Conservation (phyloP, 2,797 vertebrate species). For the Takifugu rubripes region DNA sequence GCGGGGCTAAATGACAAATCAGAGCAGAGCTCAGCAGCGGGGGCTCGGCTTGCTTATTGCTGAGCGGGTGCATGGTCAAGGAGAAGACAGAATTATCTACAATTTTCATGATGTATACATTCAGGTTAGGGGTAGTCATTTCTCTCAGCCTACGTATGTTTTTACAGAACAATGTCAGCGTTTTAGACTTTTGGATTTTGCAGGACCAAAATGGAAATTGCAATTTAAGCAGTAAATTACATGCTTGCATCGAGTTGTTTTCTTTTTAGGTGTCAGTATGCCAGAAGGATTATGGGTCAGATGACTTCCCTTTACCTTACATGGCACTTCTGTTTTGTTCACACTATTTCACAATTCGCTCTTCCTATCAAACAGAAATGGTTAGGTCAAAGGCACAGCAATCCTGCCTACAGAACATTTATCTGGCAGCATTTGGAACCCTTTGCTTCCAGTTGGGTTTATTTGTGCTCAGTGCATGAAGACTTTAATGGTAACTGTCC, state of each 20-base stretch:
- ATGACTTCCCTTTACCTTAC: constrained; percentile 24
- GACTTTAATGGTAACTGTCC: not conserved
- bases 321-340: constrained; percentile 52
- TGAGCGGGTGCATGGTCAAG: constrained; percentile 31
- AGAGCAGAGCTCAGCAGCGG: constrained; percentile 40
- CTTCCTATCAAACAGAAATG: constrained; percentile 31
- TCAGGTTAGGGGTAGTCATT: not conserved
- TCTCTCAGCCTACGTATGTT: not conserved
- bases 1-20: constrained; percentile 68
- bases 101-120: not conserved
- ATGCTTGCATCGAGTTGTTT: constrained; percentile 6
- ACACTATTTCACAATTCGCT: constrained; percentile 47
- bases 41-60: constrained; percentile 23
- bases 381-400: constrained; percentile 23
- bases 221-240: constrained; percentile 5
- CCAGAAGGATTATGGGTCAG: constrained; percentile 1
- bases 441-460: not conserved
- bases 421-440: not conserved
- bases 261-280: not conserved
- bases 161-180: too few species aligned
- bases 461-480: not conserved
- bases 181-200: too few species aligned
- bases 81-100: not conserved
- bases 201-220: not conserved
- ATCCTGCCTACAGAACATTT: constrained; percentile 5